Base-by-base conservation (phyloP, 2,797 vertebrate genomes). In the Neostethus bicornis region DNA sequence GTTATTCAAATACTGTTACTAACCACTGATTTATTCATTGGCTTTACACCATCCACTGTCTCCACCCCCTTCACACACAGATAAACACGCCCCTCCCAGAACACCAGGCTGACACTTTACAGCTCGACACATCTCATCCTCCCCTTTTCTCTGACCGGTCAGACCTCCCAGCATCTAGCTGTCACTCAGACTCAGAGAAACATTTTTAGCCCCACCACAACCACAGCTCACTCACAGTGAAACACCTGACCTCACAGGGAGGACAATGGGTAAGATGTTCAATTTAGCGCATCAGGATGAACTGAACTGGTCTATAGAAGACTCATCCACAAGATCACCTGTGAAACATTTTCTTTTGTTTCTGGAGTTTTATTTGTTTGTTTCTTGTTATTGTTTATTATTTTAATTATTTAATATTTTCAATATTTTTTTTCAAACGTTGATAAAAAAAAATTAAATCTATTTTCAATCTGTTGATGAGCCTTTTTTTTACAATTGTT, bases 21-120 rank as follows among this genome's bases (percentile, higher is more conserved):
- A 79, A 70, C 74, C 87, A 88, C 91, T 97, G 94, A 98, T 98
- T 98, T 97, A 98, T 98, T 98, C 96, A 98, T 97, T 94, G 94
- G 92, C 95, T 96, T 95, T 92, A 79, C 67, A 75, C 78, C 93
- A 90, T 90, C 91, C 90, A 79, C 92, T 89, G 91, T 88, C 90
- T 73, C 89, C 67, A 63, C 81, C 49, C 39, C 50, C 16, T 8
- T 51, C 48, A 23, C 23, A 23, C 23, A 23, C 23, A 23, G 23
- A 13, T 14, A 35, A 17, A 63, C 74, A 61, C 32, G 24, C 19
- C 64, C 50, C 39, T 32, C 45, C 26, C 37, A 43, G 14, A 10
- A 39, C 60, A 41, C 38, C 61, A 29, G 43, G 46, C 41, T 45
- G 4, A 34, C 61, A 46, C 53, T 51, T 47, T 65, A 31, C 49